phyloP scores from a whole-genome alignment of 1,140 invertebrate species.

The Phenacoccus solenopsis region DNA sequence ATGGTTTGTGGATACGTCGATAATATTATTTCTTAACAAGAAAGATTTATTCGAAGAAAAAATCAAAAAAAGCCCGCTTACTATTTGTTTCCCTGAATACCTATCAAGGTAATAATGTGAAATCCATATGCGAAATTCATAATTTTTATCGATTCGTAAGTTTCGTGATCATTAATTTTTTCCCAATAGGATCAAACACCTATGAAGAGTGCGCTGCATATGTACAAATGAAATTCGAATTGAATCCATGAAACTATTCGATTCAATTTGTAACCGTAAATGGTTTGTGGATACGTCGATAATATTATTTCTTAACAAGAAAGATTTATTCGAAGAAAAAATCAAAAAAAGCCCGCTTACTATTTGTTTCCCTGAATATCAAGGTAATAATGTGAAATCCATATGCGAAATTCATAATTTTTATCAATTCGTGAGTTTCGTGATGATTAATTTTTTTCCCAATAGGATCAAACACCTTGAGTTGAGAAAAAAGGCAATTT shows the following conservation, averaged over 20 bases:
- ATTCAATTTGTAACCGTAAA: slow-evolving; percentile 95
- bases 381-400: too few species aligned
- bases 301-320: slow-evolving; percentile 92
- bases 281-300: slow-evolving; percentile 98
- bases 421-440: too few species aligned
- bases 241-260: slow-evolving; percentile 83
- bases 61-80: slow-evolving; percentile 78
- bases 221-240: slow-evolving; percentile 79
- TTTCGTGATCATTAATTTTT: background rate
- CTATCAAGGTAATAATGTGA: slow-evolving; percentile 61
- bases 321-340: slow-evolving; percentile 94
- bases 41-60: slow-evolving; percentile 96
- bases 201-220: slow-evolving; percentile 78
- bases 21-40: slow-evolving; percentile 92
- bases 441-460: too few species aligned
- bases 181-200: slow-evolving; percentile 55
- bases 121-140: too few species aligned
- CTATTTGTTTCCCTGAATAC: slow-evolving; percentile 91
- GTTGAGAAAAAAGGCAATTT: too few species aligned
- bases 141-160: too few species aligned
- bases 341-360: slow-evolving; percentile 81
- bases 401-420: too few species aligned
- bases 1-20: slow-evolving; percentile 96
- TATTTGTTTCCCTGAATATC: slow-evolving; percentile 90
- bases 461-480: too few species aligned